Evolutionary conservation across 1,140 invertebrate genomes (phyloP).

Genomic region (Onthophagus taurus): DNA sequence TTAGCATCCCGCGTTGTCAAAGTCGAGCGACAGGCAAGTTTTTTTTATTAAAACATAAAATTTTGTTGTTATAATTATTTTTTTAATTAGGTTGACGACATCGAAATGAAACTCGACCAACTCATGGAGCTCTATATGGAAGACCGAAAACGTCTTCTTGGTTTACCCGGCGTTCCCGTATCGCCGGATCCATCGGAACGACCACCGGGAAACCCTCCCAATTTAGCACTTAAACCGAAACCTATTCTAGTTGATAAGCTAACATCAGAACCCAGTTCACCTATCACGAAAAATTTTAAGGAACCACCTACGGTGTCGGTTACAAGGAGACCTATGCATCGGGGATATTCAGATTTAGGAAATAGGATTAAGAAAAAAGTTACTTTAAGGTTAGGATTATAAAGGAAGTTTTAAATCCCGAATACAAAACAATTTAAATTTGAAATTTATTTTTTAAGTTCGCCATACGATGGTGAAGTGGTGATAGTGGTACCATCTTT

Average conservation of each 20-base stretch:
- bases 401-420: slow-evolving; percentile 18
- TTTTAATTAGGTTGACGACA: slow-evolving; percentile 76
- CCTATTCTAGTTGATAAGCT: slow-evolving; percentile 63
- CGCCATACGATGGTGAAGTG: slow-evolving; percentile 45
- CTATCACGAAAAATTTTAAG: slow-evolving; percentile 45
- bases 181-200: slow-evolving; percentile 1
- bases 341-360: slow-evolving; percentile 70
- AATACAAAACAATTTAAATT: too few species aligned
- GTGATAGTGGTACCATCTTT: slow-evolving; percentile 49
- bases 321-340: slow-evolving; percentile 52
- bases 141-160: slow-evolving; percentile 61
- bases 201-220: slow-evolving; percentile 16
- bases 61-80: neutral
- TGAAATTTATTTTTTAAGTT: slow-evolving; percentile 16
- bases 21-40: slow-evolving; percentile 81
- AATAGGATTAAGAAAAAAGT: slow-evolving; percentile 75
- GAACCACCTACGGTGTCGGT: slow-evolving; percentile 32
- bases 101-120: slow-evolving; percentile 87
- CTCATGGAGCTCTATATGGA: slow-evolving; percentile 88
- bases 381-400: slow-evolving; percentile 59
- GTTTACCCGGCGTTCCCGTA: slow-evolving; percentile 40
- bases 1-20: slow-evolving; percentile 88
- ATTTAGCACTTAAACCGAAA: slow-evolving; percentile 38
- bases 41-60: neutral
- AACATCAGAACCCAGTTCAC: slow-evolving; percentile 70